phyloP scores from a whole-genome alignment of 1,140 invertebrate species.

The Acyrthosiphon pisum region DNA sequence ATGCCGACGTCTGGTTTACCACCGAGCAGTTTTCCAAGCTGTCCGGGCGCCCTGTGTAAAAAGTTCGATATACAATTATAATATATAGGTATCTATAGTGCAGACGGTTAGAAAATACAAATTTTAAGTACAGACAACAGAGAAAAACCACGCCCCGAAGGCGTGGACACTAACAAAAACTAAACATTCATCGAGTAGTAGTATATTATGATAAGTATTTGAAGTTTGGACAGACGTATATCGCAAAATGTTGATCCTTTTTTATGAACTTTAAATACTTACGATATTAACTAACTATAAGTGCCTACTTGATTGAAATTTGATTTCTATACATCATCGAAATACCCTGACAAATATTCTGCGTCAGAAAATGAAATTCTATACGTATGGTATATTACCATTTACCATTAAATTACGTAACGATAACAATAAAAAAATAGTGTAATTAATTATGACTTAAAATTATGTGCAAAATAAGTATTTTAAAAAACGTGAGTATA shows the following conservation, averaged over 20 bases:
- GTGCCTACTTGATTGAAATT: background rate
- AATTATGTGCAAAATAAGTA: background rate
- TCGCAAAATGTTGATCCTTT: no score
- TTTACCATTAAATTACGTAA: background rate
- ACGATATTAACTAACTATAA: no score
- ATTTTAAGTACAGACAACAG: no score
- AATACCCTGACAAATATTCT: background rate
- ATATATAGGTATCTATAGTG: no score
- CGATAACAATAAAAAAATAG: no score
- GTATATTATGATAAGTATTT: no score
- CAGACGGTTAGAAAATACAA: no score
- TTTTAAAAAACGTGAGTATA: background rate
- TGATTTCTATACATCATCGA: background rate
- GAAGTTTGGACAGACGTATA: no score
- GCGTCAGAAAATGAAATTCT: background rate
- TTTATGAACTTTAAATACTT: no score
- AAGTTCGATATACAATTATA: background rate
- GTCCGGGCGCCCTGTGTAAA: conserved; percentile 64
- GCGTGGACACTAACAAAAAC: no score
- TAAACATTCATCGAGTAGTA: no score
- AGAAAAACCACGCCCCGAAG: background rate
- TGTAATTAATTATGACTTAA: no score
- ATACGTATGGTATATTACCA: background rate
- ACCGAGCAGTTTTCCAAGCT: conserved; percentile 71
- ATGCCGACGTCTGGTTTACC: conserved; percentile 84